phyloP scores from a whole-genome alignment of 2,797 vertebrate genomes.

The Spea hammondii region DNA sequence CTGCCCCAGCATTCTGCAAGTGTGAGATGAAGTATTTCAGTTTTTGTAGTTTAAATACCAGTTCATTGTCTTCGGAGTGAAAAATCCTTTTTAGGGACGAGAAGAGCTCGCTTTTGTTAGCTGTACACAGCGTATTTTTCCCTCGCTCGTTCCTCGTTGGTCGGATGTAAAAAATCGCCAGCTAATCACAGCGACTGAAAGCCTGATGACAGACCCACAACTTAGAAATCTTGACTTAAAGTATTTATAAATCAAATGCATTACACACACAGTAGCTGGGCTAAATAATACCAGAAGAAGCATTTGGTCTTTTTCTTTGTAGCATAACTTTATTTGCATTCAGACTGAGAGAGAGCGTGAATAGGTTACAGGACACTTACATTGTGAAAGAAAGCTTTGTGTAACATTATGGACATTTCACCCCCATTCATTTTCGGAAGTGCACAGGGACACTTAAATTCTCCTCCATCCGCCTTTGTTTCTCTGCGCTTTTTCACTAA shows the following conservation, averaged over 20 bases:
- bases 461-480: constrained; percentile 21
- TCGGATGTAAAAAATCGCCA: constrained; percentile 27
- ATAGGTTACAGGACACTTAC: constrained; percentile 44
- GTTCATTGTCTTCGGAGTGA: constrained; percentile 13
- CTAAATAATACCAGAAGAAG: constrained; percentile 42
- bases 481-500: constrained; percentile 18
- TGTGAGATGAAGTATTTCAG: constrained; percentile 5
- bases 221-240: constrained; percentile 39
- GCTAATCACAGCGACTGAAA: constrained; percentile 38
- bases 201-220: constrained; percentile 21
- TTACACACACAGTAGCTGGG: constrained; percentile 38
- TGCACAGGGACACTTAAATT: constrained; percentile 18
- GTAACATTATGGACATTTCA: constrained; percentile 25
- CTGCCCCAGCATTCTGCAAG: constrained; percentile 1
- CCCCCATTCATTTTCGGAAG: constrained; percentile 36
- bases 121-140: constrained; percentile 17
- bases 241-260: constrained; percentile 42
- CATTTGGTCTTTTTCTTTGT: constrained; percentile 14
- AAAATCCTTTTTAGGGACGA: constrained; percentile 16
- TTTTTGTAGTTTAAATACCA: constrained; percentile 20
- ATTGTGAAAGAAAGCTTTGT: constrained; percentile 43
- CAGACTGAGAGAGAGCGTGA: constrained; percentile 19
- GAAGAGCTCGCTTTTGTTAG: constrained; percentile 14
- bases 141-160: constrained; percentile 40
- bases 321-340: constrained; percentile 43